Conservation (phyloP, 2,888 invertebrate species). For the Coremacera marginata region DNA sequence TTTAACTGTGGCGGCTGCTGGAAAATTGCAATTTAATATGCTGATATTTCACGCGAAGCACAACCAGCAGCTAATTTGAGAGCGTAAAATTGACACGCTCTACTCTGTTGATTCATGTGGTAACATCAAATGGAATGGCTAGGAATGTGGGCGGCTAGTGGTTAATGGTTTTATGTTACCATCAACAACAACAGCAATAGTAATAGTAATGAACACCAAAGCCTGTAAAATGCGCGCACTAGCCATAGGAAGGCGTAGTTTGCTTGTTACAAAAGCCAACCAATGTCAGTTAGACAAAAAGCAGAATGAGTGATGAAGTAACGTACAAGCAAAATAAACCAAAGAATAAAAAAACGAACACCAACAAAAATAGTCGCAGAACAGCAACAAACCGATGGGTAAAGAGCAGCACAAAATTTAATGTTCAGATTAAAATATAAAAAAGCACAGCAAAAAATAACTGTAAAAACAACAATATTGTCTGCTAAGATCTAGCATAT, state of each 20-base stretch:
- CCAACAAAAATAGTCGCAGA: not conserved
- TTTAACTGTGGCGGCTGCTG: not conserved
- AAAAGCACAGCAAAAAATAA: not conserved
- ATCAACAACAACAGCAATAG: not conserved
- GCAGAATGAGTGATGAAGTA: not conserved
- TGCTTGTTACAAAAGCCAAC: not conserved
- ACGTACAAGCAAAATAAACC: not conserved
- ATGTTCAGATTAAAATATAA: not conserved
- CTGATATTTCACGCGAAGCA: slow-evolving; percentile 17
- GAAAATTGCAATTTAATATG: slow-evolving; percentile 26
- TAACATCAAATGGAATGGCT: too few relatives aligned
- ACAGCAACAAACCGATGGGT: not conserved
- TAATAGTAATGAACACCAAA: too few relatives aligned
- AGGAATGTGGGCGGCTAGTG: too few relatives aligned
- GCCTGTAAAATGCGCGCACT: too few relatives aligned
- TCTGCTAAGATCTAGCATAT: too few relatives aligned
- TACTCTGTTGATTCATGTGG: too few relatives aligned
- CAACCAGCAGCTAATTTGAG: too few relatives aligned
- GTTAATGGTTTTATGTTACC: not conserved
- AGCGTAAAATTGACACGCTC: too few relatives aligned
- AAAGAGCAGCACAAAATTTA: too few relatives aligned
- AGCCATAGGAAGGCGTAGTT: too few relatives aligned
- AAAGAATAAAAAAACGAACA: not conserved
- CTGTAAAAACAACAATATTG: not conserved
- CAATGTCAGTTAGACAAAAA: not conserved